Evolutionary conservation across 2,113 vertebrate species (phyloP).

Genomic region (Antigone vipio): DNA sequence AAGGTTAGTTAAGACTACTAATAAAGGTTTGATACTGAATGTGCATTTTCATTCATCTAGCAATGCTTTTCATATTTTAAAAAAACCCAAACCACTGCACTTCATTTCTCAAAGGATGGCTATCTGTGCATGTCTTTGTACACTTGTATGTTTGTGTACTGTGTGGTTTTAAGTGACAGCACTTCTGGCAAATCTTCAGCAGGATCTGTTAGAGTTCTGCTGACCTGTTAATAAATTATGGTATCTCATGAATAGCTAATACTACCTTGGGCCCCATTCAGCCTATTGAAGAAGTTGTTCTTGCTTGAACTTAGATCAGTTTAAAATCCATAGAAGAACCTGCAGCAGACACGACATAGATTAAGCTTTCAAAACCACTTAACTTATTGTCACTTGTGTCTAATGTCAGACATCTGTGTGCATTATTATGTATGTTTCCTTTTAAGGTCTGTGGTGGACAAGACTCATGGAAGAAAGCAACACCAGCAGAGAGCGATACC

Average conservation of each 20-base stretch:
- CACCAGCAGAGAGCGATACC: conserved; percentile 88
- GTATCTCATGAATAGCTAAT: neutral
- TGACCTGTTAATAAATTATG: neutral
- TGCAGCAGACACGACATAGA: neutral
- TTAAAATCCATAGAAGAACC: neutral
- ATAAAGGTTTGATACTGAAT: neutral
- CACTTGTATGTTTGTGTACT: neutral
- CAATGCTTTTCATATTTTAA: neutral
- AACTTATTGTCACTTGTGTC: neutral
- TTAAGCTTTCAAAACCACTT: neutral
- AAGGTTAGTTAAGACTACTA: neutral
- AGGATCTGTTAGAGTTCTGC: neutral
- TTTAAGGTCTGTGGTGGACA: conserved; percentile 94
- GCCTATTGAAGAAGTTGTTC: rapidly evolving
- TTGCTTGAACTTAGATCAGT: neutral
- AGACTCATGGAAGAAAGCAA: conserved; percentile 89
- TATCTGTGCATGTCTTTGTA: neutral
- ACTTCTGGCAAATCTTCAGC: neutral
- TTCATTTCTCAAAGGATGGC: neutral
- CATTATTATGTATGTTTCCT: neutral
- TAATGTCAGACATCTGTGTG: neutral
- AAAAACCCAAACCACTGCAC: neutral
- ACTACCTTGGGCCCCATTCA: rapidly evolving
- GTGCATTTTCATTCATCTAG: neutral
- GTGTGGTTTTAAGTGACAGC: neutral